Evolutionary conservation across 2,113 vertebrate genomes (phyloP).

Genomic region (Anguilla japonica): DNA sequence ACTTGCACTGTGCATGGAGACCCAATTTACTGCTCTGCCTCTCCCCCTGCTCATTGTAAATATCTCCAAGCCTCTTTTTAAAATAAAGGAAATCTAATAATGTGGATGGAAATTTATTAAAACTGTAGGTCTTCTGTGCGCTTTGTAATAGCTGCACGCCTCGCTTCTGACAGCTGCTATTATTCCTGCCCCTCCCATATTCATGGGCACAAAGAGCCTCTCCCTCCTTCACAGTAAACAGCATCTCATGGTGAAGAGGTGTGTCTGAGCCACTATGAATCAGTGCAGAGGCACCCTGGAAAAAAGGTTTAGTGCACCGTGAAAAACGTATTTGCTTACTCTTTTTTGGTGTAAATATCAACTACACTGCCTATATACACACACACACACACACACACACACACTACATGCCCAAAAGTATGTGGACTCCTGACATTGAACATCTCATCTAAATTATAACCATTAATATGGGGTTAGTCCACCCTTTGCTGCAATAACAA

Average conservation of each 20-base stretch:
- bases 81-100: conserved; percentile 23
- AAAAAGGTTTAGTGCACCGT: neutral
- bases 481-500: too few relatives aligned
- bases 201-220: neutral
- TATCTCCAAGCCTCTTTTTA: conserved; percentile 14
- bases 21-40: conserved; percentile 20
- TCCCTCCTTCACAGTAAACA: neutral
- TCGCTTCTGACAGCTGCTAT: neutral
- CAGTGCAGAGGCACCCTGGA: neutral
- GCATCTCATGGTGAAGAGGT: neutral
- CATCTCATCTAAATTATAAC: too few relatives aligned
- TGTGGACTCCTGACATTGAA: too few relatives aligned
- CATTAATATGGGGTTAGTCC: too few relatives aligned
- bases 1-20: neutral
- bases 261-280: neutral
- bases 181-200: neutral
- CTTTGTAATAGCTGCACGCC: neutral
- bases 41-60: neutral
- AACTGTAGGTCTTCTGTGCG: conserved; percentile 19
- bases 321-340: too few relatives aligned
- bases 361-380: too few relatives aligned
- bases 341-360: too few relatives aligned
- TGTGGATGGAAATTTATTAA: conserved; percentile 25
- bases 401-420: too few relatives aligned
- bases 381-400: too few relatives aligned